phyloP scores from a whole-genome alignment of 2,113 vertebrate genomes.

The Chloropsis cyanopogon region DNA sequence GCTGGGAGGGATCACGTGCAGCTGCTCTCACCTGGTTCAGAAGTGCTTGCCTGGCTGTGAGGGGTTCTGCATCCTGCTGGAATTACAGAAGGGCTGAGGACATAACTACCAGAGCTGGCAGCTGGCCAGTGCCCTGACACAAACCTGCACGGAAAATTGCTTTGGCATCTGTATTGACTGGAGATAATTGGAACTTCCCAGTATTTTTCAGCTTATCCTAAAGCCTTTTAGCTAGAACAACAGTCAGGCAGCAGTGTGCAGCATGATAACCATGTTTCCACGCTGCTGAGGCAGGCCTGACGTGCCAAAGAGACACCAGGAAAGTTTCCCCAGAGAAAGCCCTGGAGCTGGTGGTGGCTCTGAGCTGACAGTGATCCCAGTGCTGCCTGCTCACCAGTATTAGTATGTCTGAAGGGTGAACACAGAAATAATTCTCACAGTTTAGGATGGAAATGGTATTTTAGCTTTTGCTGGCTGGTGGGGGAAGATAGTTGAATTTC shows the following conservation, averaged over 20 bases:
- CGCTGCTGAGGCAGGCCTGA: background rate
- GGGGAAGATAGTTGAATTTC: background rate
- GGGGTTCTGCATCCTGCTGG: background rate
- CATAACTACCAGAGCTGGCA: background rate
- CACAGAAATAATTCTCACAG: background rate
- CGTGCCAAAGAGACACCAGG: background rate
- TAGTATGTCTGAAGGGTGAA: background rate
- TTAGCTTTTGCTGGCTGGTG: background rate
- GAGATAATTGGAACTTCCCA: background rate
- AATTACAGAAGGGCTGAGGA: constrained; percentile 51
- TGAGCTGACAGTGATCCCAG: background rate
- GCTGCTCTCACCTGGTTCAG: background rate
- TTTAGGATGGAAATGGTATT: background rate
- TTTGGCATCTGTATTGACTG: background rate
- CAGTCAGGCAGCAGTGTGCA: background rate
- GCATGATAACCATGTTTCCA: background rate
- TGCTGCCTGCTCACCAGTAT: background rate
- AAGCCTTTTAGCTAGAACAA: background rate
- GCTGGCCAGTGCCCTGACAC: background rate
- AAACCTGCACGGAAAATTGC: background rate
- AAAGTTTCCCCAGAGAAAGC: background rate
- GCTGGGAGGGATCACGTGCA: background rate
- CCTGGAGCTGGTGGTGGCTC: background rate
- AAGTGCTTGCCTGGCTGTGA: background rate
- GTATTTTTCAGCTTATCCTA: background rate